Conservation (phyloP, 2,797 vertebrate genomes). For the Myripristis murdjan region DNA sequence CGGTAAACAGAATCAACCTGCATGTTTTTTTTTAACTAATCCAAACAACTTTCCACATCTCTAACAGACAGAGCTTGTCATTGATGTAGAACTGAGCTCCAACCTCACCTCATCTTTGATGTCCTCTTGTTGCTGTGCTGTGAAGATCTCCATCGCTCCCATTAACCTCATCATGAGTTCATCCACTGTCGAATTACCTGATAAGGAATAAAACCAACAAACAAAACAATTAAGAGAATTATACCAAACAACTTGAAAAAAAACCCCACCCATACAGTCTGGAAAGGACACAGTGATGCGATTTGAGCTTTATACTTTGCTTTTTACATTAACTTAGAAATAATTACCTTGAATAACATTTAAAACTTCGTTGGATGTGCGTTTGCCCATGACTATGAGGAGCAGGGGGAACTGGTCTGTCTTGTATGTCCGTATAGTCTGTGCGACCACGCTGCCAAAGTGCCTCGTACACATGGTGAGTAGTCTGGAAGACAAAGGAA, state of each 20-base stretch:
- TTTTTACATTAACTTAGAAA: constrained; percentile 2
- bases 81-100: not conserved
- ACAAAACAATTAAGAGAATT: not conserved
- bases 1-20: no score
- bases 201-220: constrained; percentile 69
- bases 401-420: constrained; percentile 99
- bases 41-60: not conserved
- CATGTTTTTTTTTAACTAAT: not conserved
- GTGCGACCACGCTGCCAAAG: constrained; percentile 97
- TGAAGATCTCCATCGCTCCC: constrained; percentile 99
- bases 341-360: constrained; percentile 99
- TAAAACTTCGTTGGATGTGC: constrained; percentile 98
- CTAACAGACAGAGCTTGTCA: not conserved
- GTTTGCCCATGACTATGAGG: constrained; percentile 98
- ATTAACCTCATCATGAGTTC: constrained; percentile 99
- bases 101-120: constrained; percentile 96
- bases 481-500: constrained; percentile 87
- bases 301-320: not conserved
- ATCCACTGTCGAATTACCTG: constrained; percentile 98
- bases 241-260: no score
- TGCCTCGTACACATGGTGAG: constrained; percentile 98
- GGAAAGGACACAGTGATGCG: not conserved
- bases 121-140: constrained; percentile 98
- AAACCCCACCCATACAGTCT: no score
- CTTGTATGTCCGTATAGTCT: constrained; percentile 98